Evolutionary conservation across 1,140 invertebrate genomes (phyloP).

Genomic region (Anoplophora glabripennis): DNA sequence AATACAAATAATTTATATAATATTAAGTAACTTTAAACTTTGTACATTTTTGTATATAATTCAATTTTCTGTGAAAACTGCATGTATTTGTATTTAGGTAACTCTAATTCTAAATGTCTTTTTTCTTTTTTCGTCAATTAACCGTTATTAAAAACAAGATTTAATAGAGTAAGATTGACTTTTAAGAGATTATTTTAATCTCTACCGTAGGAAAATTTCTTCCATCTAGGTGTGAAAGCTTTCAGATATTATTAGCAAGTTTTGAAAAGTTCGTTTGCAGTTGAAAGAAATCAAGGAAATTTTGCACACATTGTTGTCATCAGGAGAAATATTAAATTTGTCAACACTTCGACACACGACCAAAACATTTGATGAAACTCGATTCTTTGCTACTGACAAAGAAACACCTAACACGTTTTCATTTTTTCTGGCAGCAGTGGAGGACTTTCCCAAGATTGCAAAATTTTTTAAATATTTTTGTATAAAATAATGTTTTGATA

Average conservation of each 20-base stretch:
- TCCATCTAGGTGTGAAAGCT: constrained; percentile 20
- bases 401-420: no score
- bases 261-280: no score
- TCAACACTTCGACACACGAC: not conserved
- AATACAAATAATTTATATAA: not conserved
- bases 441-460: no score
- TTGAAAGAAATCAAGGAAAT: not conserved
- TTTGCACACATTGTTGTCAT: constrained; percentile 1
- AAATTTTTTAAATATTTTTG: no score
- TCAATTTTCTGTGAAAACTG: constrained; percentile 13
- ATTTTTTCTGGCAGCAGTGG: no score
- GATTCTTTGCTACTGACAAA: no score
- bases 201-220: constrained; percentile 27
- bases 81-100: constrained; percentile 12
- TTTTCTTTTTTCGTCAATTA: constrained; percentile 16
- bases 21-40: constrained; percentile 6
- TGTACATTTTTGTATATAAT: constrained; percentile 32
- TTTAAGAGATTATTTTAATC: constrained; percentile 23
- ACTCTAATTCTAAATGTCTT: constrained; percentile 4
- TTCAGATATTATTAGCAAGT: not conserved
- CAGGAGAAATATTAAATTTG: not conserved
- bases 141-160: constrained; percentile 1
- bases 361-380: no score
- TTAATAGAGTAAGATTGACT: not conserved
- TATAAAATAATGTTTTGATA: no score